Evolutionary conservation across 1,140 invertebrate genomes (phyloP), one percentile per base, ranked within the genome.

Genomic region (Belonocnema kinseyi): DNA sequence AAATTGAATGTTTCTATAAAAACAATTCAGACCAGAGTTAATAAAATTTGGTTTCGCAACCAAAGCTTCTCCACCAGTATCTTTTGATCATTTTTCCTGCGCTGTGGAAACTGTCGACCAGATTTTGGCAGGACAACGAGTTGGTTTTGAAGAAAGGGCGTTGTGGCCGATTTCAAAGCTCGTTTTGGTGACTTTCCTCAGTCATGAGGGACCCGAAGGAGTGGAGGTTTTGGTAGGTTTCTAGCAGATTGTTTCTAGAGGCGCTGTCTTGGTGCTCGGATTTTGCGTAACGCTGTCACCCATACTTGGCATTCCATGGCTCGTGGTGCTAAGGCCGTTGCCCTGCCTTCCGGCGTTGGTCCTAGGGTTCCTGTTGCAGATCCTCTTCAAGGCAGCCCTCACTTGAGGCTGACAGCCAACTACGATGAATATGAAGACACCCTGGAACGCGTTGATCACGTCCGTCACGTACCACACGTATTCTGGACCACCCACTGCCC

Each of bases 351-450:
- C 91, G 50, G 91, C 91, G 75, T 91, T 92, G 81, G 89, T 93
- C 81, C 87, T 92, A 73, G 89, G 92, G 88, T 93, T 92, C 72
- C 90, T 92, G 91, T 93, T 92, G 92, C 93, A 93, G 76, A 95
- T 89, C 75, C 94, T 91, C 83, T 94, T 95, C 14, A 95, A 88
- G 19, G 95, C 94, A 21, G 94, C 93, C 86, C 94, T 93, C 50
- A 95, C 94, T 91, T 96, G 95, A n/a, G 96, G 96, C 91, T 97
- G 96, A 89, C 96, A 97, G 40, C 96, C 96, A 71, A 97, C 96
- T 54, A 97, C 96, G 79, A 96, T 93, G 88, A 98, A 98, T 74
- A 98, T 97, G 86, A 97, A 94, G n/a, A 97, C 94, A 54, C 96
- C 96, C 89, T 97, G 96, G 46, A 97, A 92, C 71, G 95, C 94